These are phyloP conservation scores for Harpegnathos saltator DNA, from an alignment of 1,140 invertebrate species.

Conservation along the genomic window DNA sequence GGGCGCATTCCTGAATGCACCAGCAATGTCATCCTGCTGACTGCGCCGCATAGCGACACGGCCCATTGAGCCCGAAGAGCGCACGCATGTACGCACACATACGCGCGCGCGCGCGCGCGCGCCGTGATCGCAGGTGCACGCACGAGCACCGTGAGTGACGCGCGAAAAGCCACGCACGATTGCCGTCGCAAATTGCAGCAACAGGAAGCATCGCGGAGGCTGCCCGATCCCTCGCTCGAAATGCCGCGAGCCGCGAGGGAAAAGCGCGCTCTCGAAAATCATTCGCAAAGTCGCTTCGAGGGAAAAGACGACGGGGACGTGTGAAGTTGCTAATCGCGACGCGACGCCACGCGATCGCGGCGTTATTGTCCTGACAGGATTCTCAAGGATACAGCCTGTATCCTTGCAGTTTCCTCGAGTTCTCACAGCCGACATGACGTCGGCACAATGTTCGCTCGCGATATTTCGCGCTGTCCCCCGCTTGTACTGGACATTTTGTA, in stretches of 20 bases:
- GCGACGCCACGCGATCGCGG: too few species aligned
- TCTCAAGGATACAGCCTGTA: too few species aligned
- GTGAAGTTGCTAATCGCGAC: too few species aligned
- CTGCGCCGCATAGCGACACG: slow-evolving; percentile 66
- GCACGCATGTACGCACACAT: slow-evolving; percentile 41
- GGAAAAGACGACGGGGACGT: not conserved
- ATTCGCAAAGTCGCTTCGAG: not conserved
- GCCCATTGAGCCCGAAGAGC: slow-evolving; percentile 66
- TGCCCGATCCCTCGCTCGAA: slow-evolving; percentile 38
- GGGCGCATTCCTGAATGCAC: slow-evolving; percentile 51
- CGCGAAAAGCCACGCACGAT: slow-evolving; percentile 25
- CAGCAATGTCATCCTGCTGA: slow-evolving; percentile 61
- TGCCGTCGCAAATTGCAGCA: slow-evolving; percentile 44
- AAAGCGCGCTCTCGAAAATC: not conserved
- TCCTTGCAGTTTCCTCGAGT: too few species aligned
- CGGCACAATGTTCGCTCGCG: too few species aligned
- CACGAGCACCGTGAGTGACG: slow-evolving; percentile 34
- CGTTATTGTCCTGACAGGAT: too few species aligned
- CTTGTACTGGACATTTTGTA: too few species aligned
- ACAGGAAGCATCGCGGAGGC: slow-evolving; percentile 14
- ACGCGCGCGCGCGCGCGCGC: slow-evolving; percentile 34
- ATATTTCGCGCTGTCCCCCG: too few species aligned
- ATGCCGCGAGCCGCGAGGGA: not conserved
- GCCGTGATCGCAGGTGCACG: slow-evolving; percentile 37
- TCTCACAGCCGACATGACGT: too few species aligned